Base-by-base conservation (phyloP, 2,888 invertebrate genomes). In the Hydraecia micacea region DNA sequence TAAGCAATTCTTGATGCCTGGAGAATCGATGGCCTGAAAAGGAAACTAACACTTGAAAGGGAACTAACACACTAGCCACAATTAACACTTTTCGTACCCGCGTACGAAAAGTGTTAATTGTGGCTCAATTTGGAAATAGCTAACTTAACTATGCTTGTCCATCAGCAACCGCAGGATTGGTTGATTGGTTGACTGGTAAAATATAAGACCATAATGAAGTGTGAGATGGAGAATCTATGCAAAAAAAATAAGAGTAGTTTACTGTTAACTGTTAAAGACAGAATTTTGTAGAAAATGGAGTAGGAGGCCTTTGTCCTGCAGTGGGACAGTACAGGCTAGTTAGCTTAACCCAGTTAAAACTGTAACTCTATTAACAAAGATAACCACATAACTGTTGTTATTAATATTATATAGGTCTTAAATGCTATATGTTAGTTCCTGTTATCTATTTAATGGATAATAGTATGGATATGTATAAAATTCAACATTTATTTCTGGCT, bases 271-370 rank as follows among this genome's bases (percentile, higher is more conserved):
- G 32, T 32, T 32, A 46, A 46, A 46, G 15, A 46, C 46, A 46
- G 15, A 46, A 46, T 49, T 6, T 18, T 49, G 49, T 18, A 6
- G 49, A 49, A 49, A 49, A 18, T 6, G 18, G 15, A 49, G 49
- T 32, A 6, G 18, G 0, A 18, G 49, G 18, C 49, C 6, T 18
- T 42, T 49, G 6, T 5, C 18, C 18, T 6, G 18, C 49, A 18
- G 18, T 18, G 1, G 6, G 18, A 49, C 49, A 49, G 18, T 49
- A 49, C 49, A 18, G 6, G 5, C 49, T 18, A 1, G 18, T 49
- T 49, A 63, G n/a, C 0, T 28, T 60, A 66, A 81, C 69, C 58
- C n/a, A 32, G 65, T 66, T 66, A 82, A 4, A 65, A 63, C 28
- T 52, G 39, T 60, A 49, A 25, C 8, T 28, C 18, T 39, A 18